Evolutionary conservation across 2,113 vertebrate genomes (phyloP).

Genomic region (Myxocyprinus asiaticus): DNA sequence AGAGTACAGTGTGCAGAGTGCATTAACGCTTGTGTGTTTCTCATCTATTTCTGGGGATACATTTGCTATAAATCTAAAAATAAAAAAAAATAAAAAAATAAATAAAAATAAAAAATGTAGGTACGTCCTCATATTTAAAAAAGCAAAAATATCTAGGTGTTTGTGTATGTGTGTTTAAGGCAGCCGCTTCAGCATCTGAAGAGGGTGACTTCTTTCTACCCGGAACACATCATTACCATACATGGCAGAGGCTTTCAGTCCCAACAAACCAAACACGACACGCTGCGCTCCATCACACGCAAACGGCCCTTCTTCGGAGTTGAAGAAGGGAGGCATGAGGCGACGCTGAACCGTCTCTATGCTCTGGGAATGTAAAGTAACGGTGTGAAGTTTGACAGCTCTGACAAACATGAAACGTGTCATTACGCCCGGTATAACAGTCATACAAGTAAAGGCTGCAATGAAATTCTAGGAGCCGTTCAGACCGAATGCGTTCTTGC

Average conservation of each 20-base stretch:
- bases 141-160: no score
- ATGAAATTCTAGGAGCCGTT: no score
- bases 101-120: no score
- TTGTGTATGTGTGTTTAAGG: no score
- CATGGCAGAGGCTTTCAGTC: conserved; percentile 70
- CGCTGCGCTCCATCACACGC: conserved; percentile 31
- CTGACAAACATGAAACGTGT: neutral
- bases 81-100: no score
- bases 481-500: no score
- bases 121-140: no score
- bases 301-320: conserved; percentile 38
- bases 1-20: neutral
- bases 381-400: conserved; percentile 2
- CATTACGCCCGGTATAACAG: neutral
- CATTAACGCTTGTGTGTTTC: neutral
- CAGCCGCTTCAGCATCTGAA: neutral
- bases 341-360: neutral
- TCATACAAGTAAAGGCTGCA: no score
- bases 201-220: neutral
- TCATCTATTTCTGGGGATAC: neutral
- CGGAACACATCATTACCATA: conserved; percentile 67
- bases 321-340: neutral
- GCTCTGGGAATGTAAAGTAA: neutral
- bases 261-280: conserved; percentile 8
- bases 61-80: no score